Base-by-base conservation (phyloP, 2,797 vertebrate genomes). In the Telmatherina bonti region DNA sequence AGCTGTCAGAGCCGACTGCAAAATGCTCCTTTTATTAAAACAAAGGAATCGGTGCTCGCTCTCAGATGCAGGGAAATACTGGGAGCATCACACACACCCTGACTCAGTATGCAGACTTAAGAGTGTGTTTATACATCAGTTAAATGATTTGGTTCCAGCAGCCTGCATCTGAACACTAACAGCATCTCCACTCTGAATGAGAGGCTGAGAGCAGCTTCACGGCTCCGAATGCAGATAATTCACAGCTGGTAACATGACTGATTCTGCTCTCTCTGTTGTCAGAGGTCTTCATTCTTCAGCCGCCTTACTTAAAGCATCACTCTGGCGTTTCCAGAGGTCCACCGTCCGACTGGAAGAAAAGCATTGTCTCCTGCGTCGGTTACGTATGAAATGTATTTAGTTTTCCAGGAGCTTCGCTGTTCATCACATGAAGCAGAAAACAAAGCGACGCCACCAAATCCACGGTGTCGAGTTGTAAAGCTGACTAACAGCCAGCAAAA, bases 181-280 rank as follows among this genome's bases (percentile, higher is more conserved):
- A 76, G 36, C 59, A 62, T 69, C 72, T 73, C 58, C 49, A 43
- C 36, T 55, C 54, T 57, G 52, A 82, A 55, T 53, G 62, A 68
- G 62, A 68, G 72, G 66, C 60, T 68, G 60, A 82, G 64, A 84
- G 85, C 78, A 82, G 76, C 76, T 76, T 90, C 49, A 55, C 27
- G 20, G 20, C 67, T 71, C n/a, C 20, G 16, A 59, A 70, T 54
- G 59, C 67, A 68, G 54, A 52, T 30, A 38, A 43, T 43, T n/a
- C 26, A 41, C 64, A 75, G 16, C 43, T 54, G 52, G 22, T 68
- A 33, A 64, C 47, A 43, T 41, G 38, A n/a, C n/a, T n/a, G n/a
- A n/a, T n/a, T n/a, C n/a, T n/a, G n/a, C n/a, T n/a, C n/a, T n/a
- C n/a, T n/a, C n/a, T n/a, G n/a, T n/a, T n/a, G n/a, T n/a, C n/a